Evolutionary conservation across 2,888 invertebrate genomes (phyloP).

Genomic region (Schizaphis graminum): DNA sequence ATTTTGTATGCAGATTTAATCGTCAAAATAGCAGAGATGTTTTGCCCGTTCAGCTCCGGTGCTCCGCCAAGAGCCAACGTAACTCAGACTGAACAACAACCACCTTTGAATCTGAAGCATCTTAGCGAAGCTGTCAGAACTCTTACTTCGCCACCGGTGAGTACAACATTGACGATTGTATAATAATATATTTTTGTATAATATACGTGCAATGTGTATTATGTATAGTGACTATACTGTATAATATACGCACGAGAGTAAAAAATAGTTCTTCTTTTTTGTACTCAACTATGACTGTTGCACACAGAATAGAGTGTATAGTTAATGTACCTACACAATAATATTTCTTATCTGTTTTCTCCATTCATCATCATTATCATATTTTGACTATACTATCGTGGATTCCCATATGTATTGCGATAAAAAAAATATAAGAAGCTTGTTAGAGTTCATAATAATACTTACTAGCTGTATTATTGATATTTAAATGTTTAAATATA

Average conservation of each 20-base stretch:
- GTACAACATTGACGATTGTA: constrained; percentile 68
- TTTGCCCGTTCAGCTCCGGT: constrained; percentile 52
- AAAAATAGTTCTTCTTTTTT: neutral
- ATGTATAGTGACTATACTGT: neutral
- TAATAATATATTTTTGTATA: neutral
- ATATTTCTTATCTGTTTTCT: neutral
- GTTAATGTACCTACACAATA: neutral
- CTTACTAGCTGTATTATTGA: neutral
- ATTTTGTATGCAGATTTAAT: neutral
- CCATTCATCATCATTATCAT: neutral
- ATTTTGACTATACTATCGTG: neutral
- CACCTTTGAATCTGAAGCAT: constrained; percentile 79
- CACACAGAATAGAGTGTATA: neutral
- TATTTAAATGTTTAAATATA: neutral
- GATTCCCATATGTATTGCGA: neutral
- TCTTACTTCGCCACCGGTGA: constrained; percentile 86
- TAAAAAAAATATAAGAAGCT: neutral
- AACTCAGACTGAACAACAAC: constrained; percentile 34
- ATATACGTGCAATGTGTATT: neutral
- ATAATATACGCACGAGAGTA: no score
- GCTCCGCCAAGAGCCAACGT: constrained; percentile 16
- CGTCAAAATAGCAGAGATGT: constrained; percentile 33
- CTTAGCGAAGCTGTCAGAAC: constrained; percentile 85
- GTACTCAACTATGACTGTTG: neutral
- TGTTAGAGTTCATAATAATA: neutral